These are phyloP conservation scores for Microdon myrmicae DNA, from an alignment of 2,888 invertebrate species.

Conservation along the genomic window DNA sequence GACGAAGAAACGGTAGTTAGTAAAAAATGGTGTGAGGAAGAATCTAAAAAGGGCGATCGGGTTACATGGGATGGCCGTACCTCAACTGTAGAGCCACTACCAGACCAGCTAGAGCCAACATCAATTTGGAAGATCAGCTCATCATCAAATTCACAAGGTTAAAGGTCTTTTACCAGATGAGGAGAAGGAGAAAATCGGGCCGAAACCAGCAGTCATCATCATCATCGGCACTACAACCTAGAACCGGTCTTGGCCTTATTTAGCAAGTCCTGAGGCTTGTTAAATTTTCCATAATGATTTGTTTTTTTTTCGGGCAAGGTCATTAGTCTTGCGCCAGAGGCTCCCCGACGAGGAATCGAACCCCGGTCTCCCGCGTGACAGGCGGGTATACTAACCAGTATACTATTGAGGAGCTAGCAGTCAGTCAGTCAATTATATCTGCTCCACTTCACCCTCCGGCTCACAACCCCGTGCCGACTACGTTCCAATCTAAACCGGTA, in stretches of 20 bases:
- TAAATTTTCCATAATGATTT: too few relatives aligned
- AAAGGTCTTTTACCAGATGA: slow-evolving; percentile 94
- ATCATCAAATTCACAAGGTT: slow-evolving; percentile 92
- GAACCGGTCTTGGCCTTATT: too few relatives aligned
- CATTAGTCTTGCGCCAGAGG: too few relatives aligned
- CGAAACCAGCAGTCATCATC: slow-evolving; percentile 76
- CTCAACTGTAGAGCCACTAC: slow-evolving; percentile 94
- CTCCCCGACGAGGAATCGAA: too few relatives aligned
- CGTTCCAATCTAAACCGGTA: slow-evolving; percentile 52
- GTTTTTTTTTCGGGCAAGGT: too few relatives aligned
- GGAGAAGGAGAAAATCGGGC: slow-evolving; percentile 96
- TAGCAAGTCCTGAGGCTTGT: too few relatives aligned
- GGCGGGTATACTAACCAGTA: too few relatives aligned
- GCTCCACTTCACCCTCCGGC: slow-evolving; percentile 62
- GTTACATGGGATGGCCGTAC: slow-evolving; percentile 99
- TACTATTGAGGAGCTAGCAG: too few relatives aligned
- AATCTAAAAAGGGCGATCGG: slow-evolving; percentile 84
- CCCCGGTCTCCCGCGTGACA: too few relatives aligned
- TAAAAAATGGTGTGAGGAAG: slow-evolving; percentile 95
- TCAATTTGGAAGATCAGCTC: slow-evolving; percentile 96
- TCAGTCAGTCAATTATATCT: slow-evolving; percentile 59
- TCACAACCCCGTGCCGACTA: slow-evolving; percentile 52
- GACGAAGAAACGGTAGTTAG: slow-evolving; percentile 99
- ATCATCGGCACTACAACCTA: too few relatives aligned
- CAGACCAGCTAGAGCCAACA: slow-evolving; percentile 91